phyloP scores from a whole-genome alignment of 2,888 invertebrate genomes.

The Anaspis maculata region DNA sequence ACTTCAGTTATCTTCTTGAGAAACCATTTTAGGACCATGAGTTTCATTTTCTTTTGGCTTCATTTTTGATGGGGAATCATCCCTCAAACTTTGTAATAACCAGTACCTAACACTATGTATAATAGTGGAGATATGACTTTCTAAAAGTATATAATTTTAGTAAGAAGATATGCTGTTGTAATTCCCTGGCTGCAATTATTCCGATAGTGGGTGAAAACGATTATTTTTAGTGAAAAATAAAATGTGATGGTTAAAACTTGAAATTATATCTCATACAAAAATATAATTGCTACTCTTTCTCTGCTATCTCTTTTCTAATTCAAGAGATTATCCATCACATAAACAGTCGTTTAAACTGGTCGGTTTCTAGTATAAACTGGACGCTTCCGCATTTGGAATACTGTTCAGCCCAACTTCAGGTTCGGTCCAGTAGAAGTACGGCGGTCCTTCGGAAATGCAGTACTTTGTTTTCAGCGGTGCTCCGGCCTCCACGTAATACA shows the following conservation, averaged over 20 bases:
- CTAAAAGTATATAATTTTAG: no score
- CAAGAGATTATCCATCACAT: neutral
- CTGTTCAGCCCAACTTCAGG: slow-evolving; percentile 57
- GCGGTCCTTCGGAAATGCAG: slow-evolving; percentile 79
- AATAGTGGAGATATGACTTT: no score
- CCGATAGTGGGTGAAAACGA: no score
- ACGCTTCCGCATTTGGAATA: slow-evolving; percentile 68
- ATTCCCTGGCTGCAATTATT: slow-evolving; percentile 7
- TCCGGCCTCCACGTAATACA: slow-evolving; percentile 81
- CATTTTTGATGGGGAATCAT: no score
- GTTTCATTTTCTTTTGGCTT: no score
- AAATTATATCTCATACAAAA: slow-evolving; percentile 9
- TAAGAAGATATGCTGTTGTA: slow-evolving; percentile 7
- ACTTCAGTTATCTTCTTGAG: no score
- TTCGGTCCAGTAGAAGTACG: slow-evolving; percentile 71
- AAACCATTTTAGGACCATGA: no score
- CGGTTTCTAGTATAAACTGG: slow-evolving; percentile 40
- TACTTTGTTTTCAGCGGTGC: slow-evolving; percentile 69
- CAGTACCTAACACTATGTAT: no score
- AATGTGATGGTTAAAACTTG: no score
- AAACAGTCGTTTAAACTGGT: slow-evolving; percentile 7
- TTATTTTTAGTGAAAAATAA: no score
- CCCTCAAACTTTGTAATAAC: no score
- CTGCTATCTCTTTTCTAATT: slow-evolving; percentile 4
- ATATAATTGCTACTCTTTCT: slow-evolving; percentile 6